Conservation (phyloP, 2,888 invertebrate genomes). For the Parochlus steinenii region DNA sequence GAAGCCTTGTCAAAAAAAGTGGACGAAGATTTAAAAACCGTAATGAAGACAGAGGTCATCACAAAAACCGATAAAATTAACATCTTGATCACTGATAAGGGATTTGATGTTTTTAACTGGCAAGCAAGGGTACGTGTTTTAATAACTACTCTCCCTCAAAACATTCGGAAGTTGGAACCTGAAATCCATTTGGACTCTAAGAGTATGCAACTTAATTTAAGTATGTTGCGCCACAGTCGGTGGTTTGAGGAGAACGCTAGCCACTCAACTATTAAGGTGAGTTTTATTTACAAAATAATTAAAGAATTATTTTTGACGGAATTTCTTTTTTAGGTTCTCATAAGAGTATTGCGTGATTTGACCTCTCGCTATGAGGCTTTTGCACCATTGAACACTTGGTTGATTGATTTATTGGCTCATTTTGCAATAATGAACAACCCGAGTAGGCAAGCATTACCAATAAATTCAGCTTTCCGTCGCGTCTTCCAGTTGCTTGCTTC, state of each 20-base stretch:
- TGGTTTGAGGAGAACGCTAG: conserved; percentile 99
- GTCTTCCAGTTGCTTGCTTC: conserved; percentile 83
- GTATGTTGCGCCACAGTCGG: conserved; percentile 85
- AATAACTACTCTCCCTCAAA: conserved; percentile 87
- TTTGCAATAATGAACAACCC: conserved; percentile 95
- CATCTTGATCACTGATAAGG: conserved; percentile 45
- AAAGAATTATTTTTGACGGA: conserved; percentile 27
- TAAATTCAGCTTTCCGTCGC: conserved; percentile 81
- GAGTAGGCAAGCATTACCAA: conserved; percentile 75
- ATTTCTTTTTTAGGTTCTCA: too few species aligned
- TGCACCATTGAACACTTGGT: conserved; percentile 87
- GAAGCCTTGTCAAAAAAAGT: conserved; percentile 80
- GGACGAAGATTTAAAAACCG: conserved; percentile 66
- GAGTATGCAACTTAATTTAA: conserved; percentile 74
- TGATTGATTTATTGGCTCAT: conserved; percentile 88
- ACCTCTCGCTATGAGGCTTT: conserved; percentile 79
- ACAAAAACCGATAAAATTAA: conserved; percentile 37
- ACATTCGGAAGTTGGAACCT: conserved; percentile 81
- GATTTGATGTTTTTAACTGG: conserved; percentile 75
- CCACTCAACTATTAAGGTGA: conserved; percentile 91
- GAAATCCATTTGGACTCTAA: conserved; percentile 61
- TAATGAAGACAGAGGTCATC: conserved; percentile 43
- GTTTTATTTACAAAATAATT: too few species aligned
- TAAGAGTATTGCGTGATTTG: conserved; percentile 85
- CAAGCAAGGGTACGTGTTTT: conserved; percentile 79